phyloP scores from a whole-genome alignment of 2,113 vertebrate genomes.

The Camelus dromedarius region DNA sequence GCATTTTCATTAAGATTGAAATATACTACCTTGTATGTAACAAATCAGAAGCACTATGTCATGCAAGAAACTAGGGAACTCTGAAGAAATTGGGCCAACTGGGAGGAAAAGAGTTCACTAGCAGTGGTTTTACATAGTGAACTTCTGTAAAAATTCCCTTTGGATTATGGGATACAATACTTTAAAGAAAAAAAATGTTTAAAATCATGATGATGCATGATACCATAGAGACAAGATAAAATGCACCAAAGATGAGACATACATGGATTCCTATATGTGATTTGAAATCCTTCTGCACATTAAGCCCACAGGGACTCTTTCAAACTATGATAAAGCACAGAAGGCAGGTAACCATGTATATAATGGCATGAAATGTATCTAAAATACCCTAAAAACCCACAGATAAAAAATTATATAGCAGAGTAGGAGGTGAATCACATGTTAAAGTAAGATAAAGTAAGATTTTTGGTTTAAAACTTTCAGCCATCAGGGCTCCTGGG shows the following conservation, averaged over 20 bases:
- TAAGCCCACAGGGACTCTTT: background rate
- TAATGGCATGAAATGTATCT: background rate
- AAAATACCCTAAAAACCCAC: background rate
- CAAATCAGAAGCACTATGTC: background rate
- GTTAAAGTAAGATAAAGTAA: background rate
- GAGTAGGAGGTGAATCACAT: background rate
- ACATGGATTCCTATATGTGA: background rate
- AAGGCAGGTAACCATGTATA: background rate
- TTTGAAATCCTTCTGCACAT: background rate
- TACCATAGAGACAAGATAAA: background rate
- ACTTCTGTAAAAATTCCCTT: background rate
- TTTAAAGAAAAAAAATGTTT: background rate
- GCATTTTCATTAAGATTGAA: background rate
- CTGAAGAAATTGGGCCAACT: background rate
- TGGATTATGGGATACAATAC: background rate
- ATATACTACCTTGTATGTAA: background rate
- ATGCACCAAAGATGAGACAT: background rate
- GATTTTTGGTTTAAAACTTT: too few relatives aligned
- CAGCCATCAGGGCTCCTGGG: too few relatives aligned
- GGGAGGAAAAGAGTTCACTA: background rate
- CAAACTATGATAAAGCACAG: too few relatives aligned
- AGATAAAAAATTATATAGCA: background rate
- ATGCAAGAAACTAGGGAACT: background rate
- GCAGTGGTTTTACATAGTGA: too few relatives aligned
- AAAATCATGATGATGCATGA: too few relatives aligned